Conservation (phyloP, 1,140 invertebrate genomes). For the Pseudomyrmex flavicornis region DNA sequence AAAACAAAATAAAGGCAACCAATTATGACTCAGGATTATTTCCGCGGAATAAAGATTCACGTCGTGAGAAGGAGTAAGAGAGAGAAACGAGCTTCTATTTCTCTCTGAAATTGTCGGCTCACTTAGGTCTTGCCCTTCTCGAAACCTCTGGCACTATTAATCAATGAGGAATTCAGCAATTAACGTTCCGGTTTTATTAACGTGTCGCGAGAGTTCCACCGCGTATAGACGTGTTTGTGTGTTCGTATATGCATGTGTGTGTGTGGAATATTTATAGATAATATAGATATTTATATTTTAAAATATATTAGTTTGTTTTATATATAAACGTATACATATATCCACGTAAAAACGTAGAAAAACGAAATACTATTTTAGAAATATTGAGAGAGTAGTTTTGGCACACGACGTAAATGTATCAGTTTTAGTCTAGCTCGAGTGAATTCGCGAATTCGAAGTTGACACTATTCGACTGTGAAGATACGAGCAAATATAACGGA, state of each 20-base stretch:
- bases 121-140: slow-evolving; percentile 22
- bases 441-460: slow-evolving; percentile 48
- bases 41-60: slow-evolving; percentile 8
- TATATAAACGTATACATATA: neutral
- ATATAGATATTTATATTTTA: neutral
- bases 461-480: slow-evolving; percentile 60
- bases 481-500: slow-evolving; percentile 54
- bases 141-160: slow-evolving; percentile 44
- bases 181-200: slow-evolving; percentile 64
- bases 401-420: slow-evolving; percentile 13
- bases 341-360: too few species aligned
- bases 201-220: slow-evolving; percentile 23
- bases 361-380: neutral
- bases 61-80: too few species aligned
- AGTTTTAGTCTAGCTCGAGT: slow-evolving; percentile 15
- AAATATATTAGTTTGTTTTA: neutral
- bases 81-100: slow-evolving; percentile 20
- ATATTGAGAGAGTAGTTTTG: neutral
- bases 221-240: slow-evolving; percentile 14
- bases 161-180: slow-evolving; percentile 65
- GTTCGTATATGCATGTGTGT: neutral
- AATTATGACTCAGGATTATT: slow-evolving; percentile 51
- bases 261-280: slow-evolving; percentile 24
- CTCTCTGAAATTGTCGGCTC: slow-evolving; percentile 56
- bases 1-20: slow-evolving; percentile 10